Percentiles rank a stretch among this genome's conserved stretches.
These are phyloP conservation scores for Pectinophora gossypiella DNA, from an alignment of 1,140 invertebrate genomes.

Conservation along the genomic window DNA sequence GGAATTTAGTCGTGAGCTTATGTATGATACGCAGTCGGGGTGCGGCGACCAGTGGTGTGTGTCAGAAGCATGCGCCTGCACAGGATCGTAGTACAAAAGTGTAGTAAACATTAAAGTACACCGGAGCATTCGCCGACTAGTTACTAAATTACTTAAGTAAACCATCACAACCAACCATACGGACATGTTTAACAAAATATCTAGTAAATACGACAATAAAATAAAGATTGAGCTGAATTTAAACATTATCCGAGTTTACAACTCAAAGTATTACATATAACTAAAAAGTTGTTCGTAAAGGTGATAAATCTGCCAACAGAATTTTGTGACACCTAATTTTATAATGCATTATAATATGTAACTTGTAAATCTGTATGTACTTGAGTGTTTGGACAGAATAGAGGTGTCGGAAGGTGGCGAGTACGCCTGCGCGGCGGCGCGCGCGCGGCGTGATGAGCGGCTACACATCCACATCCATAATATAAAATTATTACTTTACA, in stretches of 20 bases:
- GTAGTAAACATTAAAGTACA: conserved; percentile 42
- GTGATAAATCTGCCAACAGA: conserved; percentile 48
- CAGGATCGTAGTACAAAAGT: conserved; percentile 54
- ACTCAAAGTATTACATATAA: conserved; percentile 54
- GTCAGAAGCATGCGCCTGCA: conserved; percentile 28
- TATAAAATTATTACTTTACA: conserved; percentile 70
- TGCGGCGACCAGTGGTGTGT: too few relatives aligned
- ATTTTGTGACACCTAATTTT: conserved; percentile 64
- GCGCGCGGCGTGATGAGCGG: conserved; percentile 14
- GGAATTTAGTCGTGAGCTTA: too few relatives aligned
- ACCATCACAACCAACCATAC: conserved; percentile 74
- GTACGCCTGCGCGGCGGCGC: conserved; percentile 17
- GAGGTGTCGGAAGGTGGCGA: conserved; percentile 22
- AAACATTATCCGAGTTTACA: conserved; percentile 50
- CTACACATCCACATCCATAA: conserved; percentile 35
- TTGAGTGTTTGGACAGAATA: conserved; percentile 65
- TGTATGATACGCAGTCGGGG: too few relatives aligned
- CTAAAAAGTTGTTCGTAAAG: conserved; percentile 37
- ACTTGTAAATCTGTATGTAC: conserved; percentile 55
- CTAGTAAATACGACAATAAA: conserved; percentile 50
- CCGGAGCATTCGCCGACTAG: conserved; percentile 58
- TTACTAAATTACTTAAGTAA: conserved; percentile 73
- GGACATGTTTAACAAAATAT: conserved; percentile 64
- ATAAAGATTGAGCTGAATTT: conserved; percentile 47
- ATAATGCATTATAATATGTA: conserved; percentile 49